These are phyloP conservation scores for Tipula vernalis DNA, from an alignment of 2,888 invertebrate species.

Conservation along the genomic window DNA sequence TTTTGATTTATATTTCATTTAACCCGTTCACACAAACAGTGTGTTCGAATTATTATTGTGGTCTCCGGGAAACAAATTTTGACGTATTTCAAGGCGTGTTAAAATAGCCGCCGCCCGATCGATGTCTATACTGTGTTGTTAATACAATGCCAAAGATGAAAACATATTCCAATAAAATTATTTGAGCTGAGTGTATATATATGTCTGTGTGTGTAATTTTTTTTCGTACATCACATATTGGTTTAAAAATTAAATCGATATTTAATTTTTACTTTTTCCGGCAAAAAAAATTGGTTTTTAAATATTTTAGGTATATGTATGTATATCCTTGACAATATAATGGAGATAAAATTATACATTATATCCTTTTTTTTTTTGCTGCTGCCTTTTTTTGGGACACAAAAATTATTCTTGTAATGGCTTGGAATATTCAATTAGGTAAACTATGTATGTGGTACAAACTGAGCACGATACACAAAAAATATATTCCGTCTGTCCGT, in stretches of 20 bases:
- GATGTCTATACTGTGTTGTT: background rate
- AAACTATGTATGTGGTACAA: background rate
- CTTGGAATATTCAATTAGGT: background rate
- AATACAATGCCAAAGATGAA: background rate
- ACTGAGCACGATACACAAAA: background rate
- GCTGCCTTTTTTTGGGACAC: background rate
- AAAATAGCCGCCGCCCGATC: background rate
- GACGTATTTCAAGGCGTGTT: too few species aligned
- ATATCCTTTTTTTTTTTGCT: background rate
- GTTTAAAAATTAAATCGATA: slow-evolving; percentile 4
- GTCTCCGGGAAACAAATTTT: background rate
- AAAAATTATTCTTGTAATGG: background rate
- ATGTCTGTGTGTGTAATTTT: too few species aligned
- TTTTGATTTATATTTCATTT: background rate
- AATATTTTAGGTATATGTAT: background rate
- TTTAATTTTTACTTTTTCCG: background rate
- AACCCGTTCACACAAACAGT: background rate
- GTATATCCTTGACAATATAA: background rate
- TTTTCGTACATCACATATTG: background rate
- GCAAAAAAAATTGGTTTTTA: background rate
- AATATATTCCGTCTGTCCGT: background rate
- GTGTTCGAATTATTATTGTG: background rate
- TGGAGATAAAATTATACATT: background rate
- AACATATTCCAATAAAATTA: background rate
- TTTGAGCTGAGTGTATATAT: background rate